A percentile compares a stretch with the other conserved stretches of the same genome.
These are phyloP conservation scores for Florisuga fusca DNA, from an alignment of 2,797 vertebrate genomes.

Conservation along the genomic window DNA sequence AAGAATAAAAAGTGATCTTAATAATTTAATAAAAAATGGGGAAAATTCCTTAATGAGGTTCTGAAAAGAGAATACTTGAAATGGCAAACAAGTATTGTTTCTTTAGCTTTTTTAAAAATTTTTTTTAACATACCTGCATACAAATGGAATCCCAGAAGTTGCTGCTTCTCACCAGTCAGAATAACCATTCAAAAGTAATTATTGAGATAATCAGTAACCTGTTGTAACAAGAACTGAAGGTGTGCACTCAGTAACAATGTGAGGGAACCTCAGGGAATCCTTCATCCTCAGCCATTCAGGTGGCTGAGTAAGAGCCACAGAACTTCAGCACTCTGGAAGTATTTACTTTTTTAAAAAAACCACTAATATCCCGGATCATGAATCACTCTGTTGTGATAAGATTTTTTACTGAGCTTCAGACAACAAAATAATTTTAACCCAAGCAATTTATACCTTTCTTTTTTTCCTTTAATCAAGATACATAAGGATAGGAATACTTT, in stretches of 20 bases:
- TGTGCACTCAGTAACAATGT: background rate
- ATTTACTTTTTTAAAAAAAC: background rate
- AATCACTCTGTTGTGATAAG: background rate
- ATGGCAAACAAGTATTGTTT: background rate
- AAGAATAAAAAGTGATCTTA: background rate
- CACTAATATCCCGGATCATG: background rate
- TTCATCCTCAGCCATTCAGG: background rate
- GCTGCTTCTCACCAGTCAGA: background rate
- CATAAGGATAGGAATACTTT: background rate
- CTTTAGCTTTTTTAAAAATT: background rate
- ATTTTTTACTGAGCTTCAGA: background rate
- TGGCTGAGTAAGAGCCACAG: background rate
- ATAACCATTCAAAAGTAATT: background rate
- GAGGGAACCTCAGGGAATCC: background rate
- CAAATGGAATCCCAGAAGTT: background rate
- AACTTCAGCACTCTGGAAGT: background rate
- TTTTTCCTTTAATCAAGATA: conserved; percentile 32
- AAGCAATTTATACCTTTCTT: background rate
- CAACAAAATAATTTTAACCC: conserved; percentile 1
- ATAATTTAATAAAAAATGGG: background rate
- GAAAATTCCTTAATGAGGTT: background rate
- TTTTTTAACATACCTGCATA: background rate
- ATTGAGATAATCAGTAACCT: background rate
- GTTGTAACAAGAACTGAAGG: background rate
- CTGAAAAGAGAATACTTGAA: background rate